Conservation (phyloP, 2,113 vertebrate species). For the Hiodon tergisus region DNA sequence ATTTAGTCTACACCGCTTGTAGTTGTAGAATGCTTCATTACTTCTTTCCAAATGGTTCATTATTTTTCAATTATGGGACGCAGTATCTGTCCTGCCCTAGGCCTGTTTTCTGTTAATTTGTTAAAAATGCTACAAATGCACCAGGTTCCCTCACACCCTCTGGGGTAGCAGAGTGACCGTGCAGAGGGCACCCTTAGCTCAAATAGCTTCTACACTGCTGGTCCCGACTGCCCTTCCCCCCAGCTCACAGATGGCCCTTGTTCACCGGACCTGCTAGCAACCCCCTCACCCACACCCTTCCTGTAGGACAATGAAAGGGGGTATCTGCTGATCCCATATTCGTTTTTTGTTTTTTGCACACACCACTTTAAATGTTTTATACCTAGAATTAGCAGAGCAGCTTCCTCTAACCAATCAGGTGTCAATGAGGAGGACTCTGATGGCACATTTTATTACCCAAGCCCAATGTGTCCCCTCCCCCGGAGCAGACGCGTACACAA, state of each 20-base stretch:
- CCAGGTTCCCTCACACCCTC: too few species aligned
- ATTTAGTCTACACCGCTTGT: too few species aligned
- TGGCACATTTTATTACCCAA: neutral
- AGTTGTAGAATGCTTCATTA: too few species aligned
- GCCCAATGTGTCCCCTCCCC: neutral
- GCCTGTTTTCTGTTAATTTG: too few species aligned
- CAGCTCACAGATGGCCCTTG: constrained; percentile 16
- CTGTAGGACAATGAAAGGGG: constrained; percentile 8
- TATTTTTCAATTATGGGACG: too few species aligned
- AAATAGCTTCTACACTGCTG: neutral
- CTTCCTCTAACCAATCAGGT: neutral
- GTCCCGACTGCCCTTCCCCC: neutral
- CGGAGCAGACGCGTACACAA: neutral
- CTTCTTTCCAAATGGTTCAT: too few species aligned
- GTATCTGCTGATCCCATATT: constrained; percentile 1
- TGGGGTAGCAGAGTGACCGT: too few species aligned
- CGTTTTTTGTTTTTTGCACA: neutral
- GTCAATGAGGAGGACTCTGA: neutral
- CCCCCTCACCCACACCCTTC: neutral
- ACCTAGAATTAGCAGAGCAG: neutral
- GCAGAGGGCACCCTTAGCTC: neutral
- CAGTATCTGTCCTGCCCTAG: too few species aligned
- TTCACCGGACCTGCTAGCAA: neutral
- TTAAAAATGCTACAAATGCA: too few species aligned
- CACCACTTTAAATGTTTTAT: constrained; percentile 10